Conservation (phyloP, 64 coral and sea anemone genomes). For the Trachythela sp. region DNA sequence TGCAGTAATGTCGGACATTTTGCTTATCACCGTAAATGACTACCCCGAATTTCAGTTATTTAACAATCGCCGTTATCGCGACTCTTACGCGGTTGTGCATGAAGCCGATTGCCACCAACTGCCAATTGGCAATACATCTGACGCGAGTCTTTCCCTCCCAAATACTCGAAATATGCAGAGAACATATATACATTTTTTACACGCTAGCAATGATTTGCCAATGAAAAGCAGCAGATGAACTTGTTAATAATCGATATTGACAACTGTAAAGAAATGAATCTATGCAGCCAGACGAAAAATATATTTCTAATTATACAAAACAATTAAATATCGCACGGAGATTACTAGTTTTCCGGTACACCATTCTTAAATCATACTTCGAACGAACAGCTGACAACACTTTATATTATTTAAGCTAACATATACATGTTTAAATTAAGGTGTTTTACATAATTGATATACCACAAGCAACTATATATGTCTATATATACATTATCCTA, state of each 20-base stretch:
- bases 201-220: background rate
- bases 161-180: background rate
- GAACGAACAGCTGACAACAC: background rate
- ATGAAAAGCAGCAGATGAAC: background rate
- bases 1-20: background rate
- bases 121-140: background rate
- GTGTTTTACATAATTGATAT: background rate
- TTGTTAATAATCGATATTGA: background rate
- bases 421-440: background rate
- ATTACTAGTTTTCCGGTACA: background rate
- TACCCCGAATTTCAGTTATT: background rate
- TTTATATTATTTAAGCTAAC: background rate
- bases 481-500: background rate
- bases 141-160: background rate
- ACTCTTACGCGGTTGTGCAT: background rate
- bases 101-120: too few species aligned
- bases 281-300: background rate
- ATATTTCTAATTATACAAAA: background rate
- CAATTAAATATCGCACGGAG: background rate
- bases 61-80: background rate
- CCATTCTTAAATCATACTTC: background rate
- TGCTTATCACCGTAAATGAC: background rate
- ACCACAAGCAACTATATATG: background rate
- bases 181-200: background rate
- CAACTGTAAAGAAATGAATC: background rate